Evolutionary conservation across 2,888 invertebrate species (phyloP).

Genomic region (Rutpela maculata): DNA sequence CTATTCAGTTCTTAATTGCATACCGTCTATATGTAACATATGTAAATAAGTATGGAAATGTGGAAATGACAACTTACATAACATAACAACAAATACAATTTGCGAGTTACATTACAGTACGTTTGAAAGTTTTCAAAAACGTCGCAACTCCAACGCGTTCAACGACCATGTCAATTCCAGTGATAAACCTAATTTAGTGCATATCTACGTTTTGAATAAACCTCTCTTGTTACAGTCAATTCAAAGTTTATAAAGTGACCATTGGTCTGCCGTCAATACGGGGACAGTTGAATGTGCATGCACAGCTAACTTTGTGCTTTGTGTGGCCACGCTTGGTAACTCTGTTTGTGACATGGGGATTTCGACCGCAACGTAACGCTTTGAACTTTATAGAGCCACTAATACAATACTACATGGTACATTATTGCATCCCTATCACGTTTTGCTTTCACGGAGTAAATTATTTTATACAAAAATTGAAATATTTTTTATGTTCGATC

Average conservation of each 20-base stretch:
- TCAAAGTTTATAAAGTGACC: slow-evolving; percentile 72
- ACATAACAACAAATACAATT: slow-evolving; percentile 26
- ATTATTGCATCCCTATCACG: slow-evolving; percentile 49
- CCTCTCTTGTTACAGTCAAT: slow-evolving; percentile 69
- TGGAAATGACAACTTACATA: neutral
- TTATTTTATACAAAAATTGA: slow-evolving; percentile 36
- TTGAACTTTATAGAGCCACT: slow-evolving; percentile 59
- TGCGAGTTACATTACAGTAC: slow-evolving; percentile 18
- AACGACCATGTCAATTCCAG: slow-evolving; percentile 59
- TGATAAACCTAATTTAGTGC: slow-evolving; percentile 64
- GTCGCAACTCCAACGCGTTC: slow-evolving; percentile 10
- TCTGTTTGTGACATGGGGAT: slow-evolving; percentile 68
- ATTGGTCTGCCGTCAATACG: slow-evolving; percentile 68
- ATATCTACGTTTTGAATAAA: slow-evolving; percentile 64
- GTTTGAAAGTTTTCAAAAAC: slow-evolving; percentile 26
- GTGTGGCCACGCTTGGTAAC: slow-evolving; percentile 65
- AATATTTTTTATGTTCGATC: slow-evolving; percentile 10
- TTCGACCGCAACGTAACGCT: slow-evolving; percentile 68
- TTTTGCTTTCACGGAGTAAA: slow-evolving; percentile 39
- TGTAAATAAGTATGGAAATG: neutral
- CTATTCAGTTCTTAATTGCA: too few species aligned
- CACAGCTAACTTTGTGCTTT: slow-evolving; percentile 69
- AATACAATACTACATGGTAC: slow-evolving; percentile 45
- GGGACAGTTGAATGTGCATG: slow-evolving; percentile 70
- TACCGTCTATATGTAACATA: too few species aligned